Conservation (phyloP, 2,797 vertebrate species). For the Gymnopithys bicolor region DNA sequence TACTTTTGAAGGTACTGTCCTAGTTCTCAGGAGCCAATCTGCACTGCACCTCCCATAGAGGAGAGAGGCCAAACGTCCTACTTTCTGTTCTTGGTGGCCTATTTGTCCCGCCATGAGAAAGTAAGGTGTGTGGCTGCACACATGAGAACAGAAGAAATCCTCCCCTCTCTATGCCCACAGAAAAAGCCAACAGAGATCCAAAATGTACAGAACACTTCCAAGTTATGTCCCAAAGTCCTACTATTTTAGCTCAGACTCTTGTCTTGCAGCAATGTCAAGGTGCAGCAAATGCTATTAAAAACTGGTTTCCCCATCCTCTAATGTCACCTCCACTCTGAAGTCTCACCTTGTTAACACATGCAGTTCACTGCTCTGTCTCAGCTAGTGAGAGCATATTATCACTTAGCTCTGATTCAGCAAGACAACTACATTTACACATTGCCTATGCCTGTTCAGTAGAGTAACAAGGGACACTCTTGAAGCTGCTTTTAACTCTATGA, state of each 20-base stretch:
- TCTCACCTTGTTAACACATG: conserved; percentile 44
- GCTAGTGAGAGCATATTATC: conserved; percentile 26
- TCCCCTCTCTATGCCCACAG: not conserved
- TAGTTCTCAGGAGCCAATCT: conserved; percentile 58
- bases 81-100: conserved; percentile 55
- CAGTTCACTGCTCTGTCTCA: conserved; percentile 24
- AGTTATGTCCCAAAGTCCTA: not conserved
- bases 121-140: not conserved
- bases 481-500: conserved; percentile 24
- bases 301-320: conserved; percentile 8
- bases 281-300: conserved; percentile 1
- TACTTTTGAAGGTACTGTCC: conserved; percentile 54
- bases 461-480: not conserved
- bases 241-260: not conserved
- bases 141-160: not conserved
- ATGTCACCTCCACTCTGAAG: conserved; percentile 30
- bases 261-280: not conserved
- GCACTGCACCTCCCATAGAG: conserved; percentile 25
- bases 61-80: conserved; percentile 54
- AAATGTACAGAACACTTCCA: not conserved
- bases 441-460: not conserved
- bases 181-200: not conserved
- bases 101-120: conserved; percentile 40
- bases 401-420: conserved; percentile 52
- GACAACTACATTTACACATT: conserved; percentile 44